phyloP scores from a whole-genome alignment of 2,797 vertebrate genomes.

The Liasis olivaceus region DNA sequence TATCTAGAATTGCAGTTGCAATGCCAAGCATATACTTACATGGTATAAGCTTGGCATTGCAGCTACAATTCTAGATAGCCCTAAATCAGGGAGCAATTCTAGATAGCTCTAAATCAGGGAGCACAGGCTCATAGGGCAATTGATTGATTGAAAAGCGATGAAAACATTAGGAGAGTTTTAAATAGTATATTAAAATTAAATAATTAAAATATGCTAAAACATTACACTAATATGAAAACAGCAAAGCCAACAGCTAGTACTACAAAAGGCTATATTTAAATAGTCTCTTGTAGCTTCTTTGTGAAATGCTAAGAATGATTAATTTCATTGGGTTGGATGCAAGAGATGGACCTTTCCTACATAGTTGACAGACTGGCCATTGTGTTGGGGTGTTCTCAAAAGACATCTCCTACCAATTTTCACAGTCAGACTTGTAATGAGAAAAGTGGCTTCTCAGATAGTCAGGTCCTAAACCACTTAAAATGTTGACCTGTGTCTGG shows the following conservation, averaged over 20 bases:
- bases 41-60: not conserved
- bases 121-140: not conserved
- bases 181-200: not conserved
- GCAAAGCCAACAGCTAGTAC: not conserved
- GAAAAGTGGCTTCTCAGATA: not conserved
- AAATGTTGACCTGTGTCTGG: not conserved
- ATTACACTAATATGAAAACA: not conserved
- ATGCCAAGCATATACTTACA: not conserved
- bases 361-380: not conserved
- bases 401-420: not conserved
- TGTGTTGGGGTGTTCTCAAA: not conserved
- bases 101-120: not conserved
- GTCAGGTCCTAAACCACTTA: not conserved
- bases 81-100: not conserved
- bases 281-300: not conserved
- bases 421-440: not conserved
- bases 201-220: not conserved
- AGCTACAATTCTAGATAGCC: not conserved
- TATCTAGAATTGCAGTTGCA: not conserved
- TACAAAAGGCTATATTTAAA: not conserved
- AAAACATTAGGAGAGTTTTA: not conserved
- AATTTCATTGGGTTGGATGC: not conserved
- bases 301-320: not conserved
- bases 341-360: not conserved
- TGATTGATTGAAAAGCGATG: not conserved